Percentiles rank a stretch among this genome's conserved stretches.
phyloP scores from a whole-genome alignment of 2,888 invertebrate genomes.

The Drosophila birchii region DNA sequence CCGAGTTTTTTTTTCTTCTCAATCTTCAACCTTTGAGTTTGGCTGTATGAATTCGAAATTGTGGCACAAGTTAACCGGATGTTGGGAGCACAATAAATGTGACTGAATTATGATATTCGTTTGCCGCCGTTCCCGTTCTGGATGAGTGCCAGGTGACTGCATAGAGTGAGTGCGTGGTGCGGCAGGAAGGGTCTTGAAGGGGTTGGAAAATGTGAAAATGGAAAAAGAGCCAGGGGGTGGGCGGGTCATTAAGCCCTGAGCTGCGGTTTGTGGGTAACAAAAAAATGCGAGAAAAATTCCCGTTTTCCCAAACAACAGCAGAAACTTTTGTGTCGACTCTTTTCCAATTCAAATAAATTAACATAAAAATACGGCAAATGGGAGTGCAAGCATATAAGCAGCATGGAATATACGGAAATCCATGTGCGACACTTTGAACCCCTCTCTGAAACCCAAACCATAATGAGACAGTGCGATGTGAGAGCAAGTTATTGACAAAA shows the following conservation, averaged over 20 bases:
- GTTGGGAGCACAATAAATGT: constrained; percentile 70
- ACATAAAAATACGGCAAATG: constrained; percentile 71
- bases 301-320: constrained; percentile 62
- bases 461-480: constrained; percentile 64
- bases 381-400: constrained; percentile 55
- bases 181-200: constrained; percentile 37
- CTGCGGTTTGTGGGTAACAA: constrained; percentile 39
- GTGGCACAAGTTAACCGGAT: constrained; percentile 63
- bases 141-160: constrained; percentile 70
- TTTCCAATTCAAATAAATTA: constrained; percentile 70
- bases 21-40: constrained; percentile 20
- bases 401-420: constrained; percentile 73
- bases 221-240: constrained; percentile 16
- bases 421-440: constrained; percentile 67
- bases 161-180: constrained; percentile 45
- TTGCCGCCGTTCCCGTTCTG: constrained; percentile 55
- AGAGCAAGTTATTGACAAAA: constrained; percentile 74
- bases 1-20: constrained; percentile 14
- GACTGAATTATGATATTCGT: constrained; percentile 72
- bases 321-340: constrained; percentile 41
- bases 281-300: constrained; percentile 44
- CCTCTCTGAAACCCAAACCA: constrained; percentile 11
- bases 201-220: constrained; percentile 17
- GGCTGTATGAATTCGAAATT: constrained; percentile 56
- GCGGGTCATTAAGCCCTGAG: constrained; percentile 59